These are phyloP conservation scores for Acronicta psi DNA, from an alignment of 2,888 invertebrate genomes.

Conservation along the genomic window DNA sequence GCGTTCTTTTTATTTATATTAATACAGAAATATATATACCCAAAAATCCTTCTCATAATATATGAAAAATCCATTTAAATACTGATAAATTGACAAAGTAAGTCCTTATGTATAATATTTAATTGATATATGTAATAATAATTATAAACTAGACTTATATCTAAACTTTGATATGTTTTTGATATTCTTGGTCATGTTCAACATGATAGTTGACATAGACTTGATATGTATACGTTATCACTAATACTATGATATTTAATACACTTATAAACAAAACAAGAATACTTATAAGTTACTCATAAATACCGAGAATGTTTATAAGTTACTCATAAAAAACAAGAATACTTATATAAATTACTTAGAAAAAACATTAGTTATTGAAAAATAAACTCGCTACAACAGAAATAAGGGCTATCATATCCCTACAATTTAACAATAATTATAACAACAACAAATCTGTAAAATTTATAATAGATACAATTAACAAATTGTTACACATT, in stretches of 20 bases:
- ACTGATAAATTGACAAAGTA: slow-evolving; percentile 39
- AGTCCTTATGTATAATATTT: slow-evolving; percentile 16
- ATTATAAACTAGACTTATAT: slow-evolving; percentile 32
- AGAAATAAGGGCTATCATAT: too few species aligned
- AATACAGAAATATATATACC: too few species aligned
- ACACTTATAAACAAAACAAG: background rate
- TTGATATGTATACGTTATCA: slow-evolving; percentile 76
- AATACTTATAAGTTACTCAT: background rate
- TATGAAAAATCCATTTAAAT: slow-evolving; percentile 18
- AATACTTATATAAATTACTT: too few species aligned
- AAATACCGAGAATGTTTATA: too few species aligned
- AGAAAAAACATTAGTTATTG: too few species aligned
- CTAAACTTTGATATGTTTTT: slow-evolving; percentile 84
- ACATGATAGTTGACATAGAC: slow-evolving; percentile 71
- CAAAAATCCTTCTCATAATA: too few species aligned
- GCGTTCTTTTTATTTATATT: too few species aligned
- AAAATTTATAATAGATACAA: slow-evolving; percentile 1
- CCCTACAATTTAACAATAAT: too few species aligned
- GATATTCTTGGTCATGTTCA: slow-evolving; percentile 85
- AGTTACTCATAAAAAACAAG: too few species aligned
- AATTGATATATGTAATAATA: slow-evolving; percentile 30
- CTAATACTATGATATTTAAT: background rate
- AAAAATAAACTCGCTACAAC: too few species aligned
- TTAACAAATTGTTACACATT: slow-evolving; percentile 13
- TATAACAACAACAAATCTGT: too few species aligned